These are phyloP conservation scores for Daboia siamensis DNA, from an alignment of 2,113 vertebrate species.

Conservation along the genomic window DNA sequence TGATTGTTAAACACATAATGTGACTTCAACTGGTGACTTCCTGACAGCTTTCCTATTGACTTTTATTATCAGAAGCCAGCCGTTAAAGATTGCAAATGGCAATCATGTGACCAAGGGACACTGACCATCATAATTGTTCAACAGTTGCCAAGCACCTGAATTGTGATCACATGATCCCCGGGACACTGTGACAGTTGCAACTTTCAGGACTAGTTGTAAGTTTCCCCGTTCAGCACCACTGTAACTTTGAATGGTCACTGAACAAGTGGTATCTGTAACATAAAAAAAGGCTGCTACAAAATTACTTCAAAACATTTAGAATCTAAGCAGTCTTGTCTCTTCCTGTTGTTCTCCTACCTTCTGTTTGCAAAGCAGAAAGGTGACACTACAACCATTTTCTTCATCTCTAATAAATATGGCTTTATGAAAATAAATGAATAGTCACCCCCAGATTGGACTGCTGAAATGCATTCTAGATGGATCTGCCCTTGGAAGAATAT, in stretches of 20 bases:
- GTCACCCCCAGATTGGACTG: not conserved
- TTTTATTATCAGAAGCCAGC: not conserved
- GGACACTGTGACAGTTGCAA: not conserved
- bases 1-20: not conserved
- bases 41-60: not conserved
- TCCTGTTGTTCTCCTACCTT: not conserved
- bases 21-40: not conserved
- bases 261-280: not conserved
- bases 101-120: not conserved
- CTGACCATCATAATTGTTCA: not conserved
- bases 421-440: not conserved
- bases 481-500: not conserved
- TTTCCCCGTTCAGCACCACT: not conserved
- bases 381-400: not conserved
- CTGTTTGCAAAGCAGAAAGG: not conserved
- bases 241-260: not conserved
- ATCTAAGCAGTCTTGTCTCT: not conserved
- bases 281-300: not conserved
- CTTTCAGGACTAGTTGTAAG: not conserved
- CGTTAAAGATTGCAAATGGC: not conserved
- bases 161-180: not conserved
- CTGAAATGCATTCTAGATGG: not conserved
- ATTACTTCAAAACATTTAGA: not conserved
- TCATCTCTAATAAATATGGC: not conserved
- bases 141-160: not conserved